Evolutionary conservation across 2,113 vertebrate species (phyloP), one percentile per base, ranked within the genome.

Genomic region (Phalacrocorax pelagicus): DNA sequence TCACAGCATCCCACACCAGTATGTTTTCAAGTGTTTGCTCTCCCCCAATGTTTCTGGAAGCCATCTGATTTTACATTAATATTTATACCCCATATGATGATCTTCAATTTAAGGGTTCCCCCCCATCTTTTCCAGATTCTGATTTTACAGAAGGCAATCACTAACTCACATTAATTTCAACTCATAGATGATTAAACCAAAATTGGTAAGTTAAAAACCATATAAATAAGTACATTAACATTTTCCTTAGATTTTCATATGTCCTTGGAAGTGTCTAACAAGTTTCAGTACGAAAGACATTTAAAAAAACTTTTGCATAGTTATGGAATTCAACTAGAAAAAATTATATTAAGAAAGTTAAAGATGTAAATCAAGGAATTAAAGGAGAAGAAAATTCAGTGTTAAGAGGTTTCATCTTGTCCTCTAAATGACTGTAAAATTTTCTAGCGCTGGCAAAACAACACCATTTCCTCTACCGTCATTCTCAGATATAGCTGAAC

Each of bases 141-240:
- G 38, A 74, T 78, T 70, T 84, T 96, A 81, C 13, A 86, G 63
- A 81, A 95, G 17, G 59, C 42, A 86, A 83, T 29, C 23, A 27
- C 55, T 92, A 81, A 58, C 24, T 77, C 26, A 15, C 8, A 49
- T 42, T 20, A 38, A 4, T 79, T 95, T 91, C 47, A 67, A 77
- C 49, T 89, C 71, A 81, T 49, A 67, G 83, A 81, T 81, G 38
- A 88, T 78, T 93, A 88, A 86, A 10, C 34, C 13, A 46, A 69
- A 78, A 75, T 1, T n/a, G 12, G 10, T 84, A 86, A 55, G 46
- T 77, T 38, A 27, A 88, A 93, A 84, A 78, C 34, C 7, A 51
- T n/a, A 34, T 34, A 57, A 82, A 51, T 46, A 42, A 23, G 27
- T 26, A 46, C 44, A 36, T 3, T 5, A 13, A 26, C 8, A 42